Percentiles rank a stretch among this genome's conserved stretches.
These are phyloP conservation scores for Lithophane semibrunnea DNA, from an alignment of 2,888 invertebrate species.

Conservation along the genomic window DNA sequence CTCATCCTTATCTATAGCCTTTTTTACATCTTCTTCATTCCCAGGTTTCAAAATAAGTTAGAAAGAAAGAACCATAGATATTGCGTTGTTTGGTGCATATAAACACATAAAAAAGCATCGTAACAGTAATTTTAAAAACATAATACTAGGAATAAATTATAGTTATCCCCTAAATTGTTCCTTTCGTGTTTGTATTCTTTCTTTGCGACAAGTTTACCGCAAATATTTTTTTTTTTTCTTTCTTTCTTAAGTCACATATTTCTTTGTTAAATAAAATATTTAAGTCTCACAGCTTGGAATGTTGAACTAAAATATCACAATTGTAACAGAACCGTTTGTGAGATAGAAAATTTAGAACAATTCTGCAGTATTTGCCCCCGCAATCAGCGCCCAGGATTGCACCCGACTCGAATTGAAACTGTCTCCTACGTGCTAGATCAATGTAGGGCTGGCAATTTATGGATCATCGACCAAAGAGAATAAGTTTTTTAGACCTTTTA, in stretches of 20 bases:
- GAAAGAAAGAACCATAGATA: too few relatives aligned
- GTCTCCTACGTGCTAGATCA: constrained; percentile 25
- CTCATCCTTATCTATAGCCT: background rate
- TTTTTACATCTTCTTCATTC: background rate
- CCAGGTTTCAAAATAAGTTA: too few relatives aligned
- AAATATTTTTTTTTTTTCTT: too few relatives aligned
- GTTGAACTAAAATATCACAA: background rate
- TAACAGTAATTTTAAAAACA: too few relatives aligned
- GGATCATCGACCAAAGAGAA: background rate
- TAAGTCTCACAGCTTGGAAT: background rate
- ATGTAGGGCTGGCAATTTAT: constrained; percentile 20
- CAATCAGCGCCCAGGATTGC: constrained; percentile 41
- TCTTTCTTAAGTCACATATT: background rate
- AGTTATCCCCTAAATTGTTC: too few relatives aligned
- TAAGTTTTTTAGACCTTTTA: background rate
- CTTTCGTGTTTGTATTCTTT: too few relatives aligned
- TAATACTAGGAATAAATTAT: too few relatives aligned
- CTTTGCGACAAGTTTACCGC: too few relatives aligned
- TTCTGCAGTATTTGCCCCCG: constrained; percentile 23
- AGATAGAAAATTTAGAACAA: constrained; percentile 27
- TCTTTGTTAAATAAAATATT: background rate
- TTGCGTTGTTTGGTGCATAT: too few relatives aligned
- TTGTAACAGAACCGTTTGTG: constrained; percentile 7
- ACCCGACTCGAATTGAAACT: constrained; percentile 32
- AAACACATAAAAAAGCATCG: too few relatives aligned